Percentiles rank a stretch among this genome's conserved stretches.
Conservation (phyloP, 2,113 vertebrate species). For the Ahaetulla prasina region DNA sequence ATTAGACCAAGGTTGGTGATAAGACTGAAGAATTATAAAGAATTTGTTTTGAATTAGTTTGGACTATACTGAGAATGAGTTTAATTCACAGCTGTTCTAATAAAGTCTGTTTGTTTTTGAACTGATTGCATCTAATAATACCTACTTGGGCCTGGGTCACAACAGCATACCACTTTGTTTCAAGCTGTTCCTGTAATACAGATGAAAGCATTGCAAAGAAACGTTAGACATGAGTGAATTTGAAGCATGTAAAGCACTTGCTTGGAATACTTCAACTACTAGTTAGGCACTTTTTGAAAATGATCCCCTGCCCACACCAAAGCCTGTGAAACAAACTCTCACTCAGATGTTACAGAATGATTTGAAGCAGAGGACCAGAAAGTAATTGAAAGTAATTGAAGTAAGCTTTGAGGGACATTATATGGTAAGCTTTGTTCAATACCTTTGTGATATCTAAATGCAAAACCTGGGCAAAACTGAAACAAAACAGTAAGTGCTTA, state of each 20-base stretch:
- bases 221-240: background rate
- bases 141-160: no score
- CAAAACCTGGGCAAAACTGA: background rate
- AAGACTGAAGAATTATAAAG: no score
- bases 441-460: background rate
- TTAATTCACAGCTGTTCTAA: no score
- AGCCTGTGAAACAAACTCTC: no score
- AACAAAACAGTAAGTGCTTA: background rate
- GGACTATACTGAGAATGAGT: no score
- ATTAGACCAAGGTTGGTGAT: no score
- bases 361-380: background rate
- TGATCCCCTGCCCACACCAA: background rate
- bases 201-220: background rate
- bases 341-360: background rate
- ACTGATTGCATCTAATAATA: no score
- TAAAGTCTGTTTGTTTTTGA: no score
- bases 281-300: background rate
- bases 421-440: background rate
- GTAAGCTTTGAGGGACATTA: background rate
- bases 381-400: background rate
- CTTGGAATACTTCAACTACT: background rate
- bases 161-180: background rate
- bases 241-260: background rate
- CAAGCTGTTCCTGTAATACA: background rate
- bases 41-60: no score